Evolutionary conservation across 2,888 invertebrate species (phyloP).

Genomic region (Plagodis pulveraria): DNA sequence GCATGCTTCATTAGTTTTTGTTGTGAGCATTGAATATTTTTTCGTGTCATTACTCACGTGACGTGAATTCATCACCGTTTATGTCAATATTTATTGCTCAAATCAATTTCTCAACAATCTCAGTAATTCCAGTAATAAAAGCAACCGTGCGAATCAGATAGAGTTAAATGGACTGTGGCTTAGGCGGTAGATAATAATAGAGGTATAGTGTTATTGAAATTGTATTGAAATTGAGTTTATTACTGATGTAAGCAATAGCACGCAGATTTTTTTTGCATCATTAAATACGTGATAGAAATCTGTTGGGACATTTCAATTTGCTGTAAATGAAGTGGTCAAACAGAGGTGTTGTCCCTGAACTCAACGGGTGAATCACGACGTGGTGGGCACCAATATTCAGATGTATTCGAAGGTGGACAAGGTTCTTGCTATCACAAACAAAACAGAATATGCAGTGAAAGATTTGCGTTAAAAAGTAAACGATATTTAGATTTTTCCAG

Average conservation of each 20-base stretch:
- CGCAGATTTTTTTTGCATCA: background rate
- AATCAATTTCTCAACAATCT: slow-evolving; percentile 24
- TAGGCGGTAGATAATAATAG: slow-evolving; percentile 21
- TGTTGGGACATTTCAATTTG: too few species aligned
- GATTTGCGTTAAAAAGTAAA: too few species aligned
- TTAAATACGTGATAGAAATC: too few species aligned
- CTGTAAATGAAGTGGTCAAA: too few species aligned
- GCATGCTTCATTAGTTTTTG: background rate
- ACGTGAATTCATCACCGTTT: slow-evolving; percentile 6
- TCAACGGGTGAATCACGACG: too few species aligned
- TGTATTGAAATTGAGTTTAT: slow-evolving; percentile 37
- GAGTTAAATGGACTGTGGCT: slow-evolving; percentile 52
- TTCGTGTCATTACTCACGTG: slow-evolving; percentile 12
- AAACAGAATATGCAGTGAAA: too few species aligned
- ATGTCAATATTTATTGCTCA: slow-evolving; percentile 13
- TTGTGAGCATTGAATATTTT: background rate
- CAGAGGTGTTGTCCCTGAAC: too few species aligned
- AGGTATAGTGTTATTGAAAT: slow-evolving; percentile 34
- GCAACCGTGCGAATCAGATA: slow-evolving; percentile 50
- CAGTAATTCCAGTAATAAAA: slow-evolving; percentile 58
- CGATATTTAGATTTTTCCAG: too few species aligned
- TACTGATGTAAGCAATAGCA: background rate
- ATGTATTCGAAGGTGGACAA: too few species aligned
- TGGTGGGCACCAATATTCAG: too few species aligned
- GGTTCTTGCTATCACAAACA: too few species aligned